A percentile compares a stretch with the other conserved stretches of the same genome.
These are phyloP conservation scores for Hartigia nigra DNA, from an alignment of 2,888 invertebrate genomes.

Conservation along the genomic window DNA sequence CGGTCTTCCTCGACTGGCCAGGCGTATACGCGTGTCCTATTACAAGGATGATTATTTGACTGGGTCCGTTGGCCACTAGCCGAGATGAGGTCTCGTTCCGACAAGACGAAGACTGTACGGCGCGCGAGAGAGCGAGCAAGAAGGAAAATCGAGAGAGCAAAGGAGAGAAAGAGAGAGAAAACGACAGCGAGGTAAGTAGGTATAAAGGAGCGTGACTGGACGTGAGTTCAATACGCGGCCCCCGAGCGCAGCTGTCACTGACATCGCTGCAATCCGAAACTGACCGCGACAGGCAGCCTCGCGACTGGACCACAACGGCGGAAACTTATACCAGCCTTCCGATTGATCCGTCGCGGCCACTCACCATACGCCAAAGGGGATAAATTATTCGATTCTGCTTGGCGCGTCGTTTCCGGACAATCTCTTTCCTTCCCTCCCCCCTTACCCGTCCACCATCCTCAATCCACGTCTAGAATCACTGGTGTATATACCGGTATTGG, in stretches of 20 bases:
- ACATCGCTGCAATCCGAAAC: conserved; percentile 65
- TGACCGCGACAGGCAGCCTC: conserved; percentile 63
- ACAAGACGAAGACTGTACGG: conserved; percentile 29
- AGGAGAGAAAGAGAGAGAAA: conserved; percentile 12
- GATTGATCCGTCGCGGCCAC: conserved; percentile 65
- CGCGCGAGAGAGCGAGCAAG: conserved; percentile 25
- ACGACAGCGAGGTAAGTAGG: conserved; percentile 52
- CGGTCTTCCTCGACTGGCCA: background rate
- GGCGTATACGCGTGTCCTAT: conserved; percentile 40
- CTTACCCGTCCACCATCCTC: no score
- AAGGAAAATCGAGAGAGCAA: conserved; percentile 19
- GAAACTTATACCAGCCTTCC: conserved; percentile 65
- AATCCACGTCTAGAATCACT: conserved; percentile 14
- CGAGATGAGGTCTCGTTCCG: conserved; percentile 27
- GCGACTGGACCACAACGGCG: conserved; percentile 56
- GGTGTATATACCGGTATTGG: background rate
- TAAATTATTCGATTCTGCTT: conserved; percentile 52
- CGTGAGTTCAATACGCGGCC: conserved; percentile 63
- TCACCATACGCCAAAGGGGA: conserved; percentile 63
- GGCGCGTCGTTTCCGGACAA: conserved; percentile 27
- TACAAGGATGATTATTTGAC: conserved; percentile 49
- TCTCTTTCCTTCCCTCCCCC: no score
- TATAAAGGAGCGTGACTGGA: conserved; percentile 64
- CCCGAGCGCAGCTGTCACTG: conserved; percentile 59
- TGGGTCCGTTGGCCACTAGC: conserved; percentile 23